These are phyloP conservation scores for Chauna torquata DNA, from an alignment of 2,113 vertebrate species.

Conservation along the genomic window DNA sequence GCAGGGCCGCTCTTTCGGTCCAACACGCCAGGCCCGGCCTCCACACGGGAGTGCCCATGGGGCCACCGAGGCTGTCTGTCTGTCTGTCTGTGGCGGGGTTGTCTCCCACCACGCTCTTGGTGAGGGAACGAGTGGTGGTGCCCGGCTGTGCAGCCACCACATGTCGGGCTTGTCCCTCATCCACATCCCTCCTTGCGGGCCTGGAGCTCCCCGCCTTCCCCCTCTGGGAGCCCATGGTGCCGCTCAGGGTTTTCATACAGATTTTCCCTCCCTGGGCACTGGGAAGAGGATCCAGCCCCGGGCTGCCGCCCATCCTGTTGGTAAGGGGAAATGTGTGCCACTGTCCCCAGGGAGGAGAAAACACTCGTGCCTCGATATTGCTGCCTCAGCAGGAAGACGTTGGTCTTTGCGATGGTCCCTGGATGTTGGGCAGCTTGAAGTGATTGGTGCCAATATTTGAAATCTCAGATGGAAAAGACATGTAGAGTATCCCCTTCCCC, in stretches of 20 bases:
- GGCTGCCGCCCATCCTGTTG: not conserved
- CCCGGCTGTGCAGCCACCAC: accelerated
- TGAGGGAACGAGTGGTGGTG: not conserved
- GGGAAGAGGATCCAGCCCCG: too few relatives aligned
- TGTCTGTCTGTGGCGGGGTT: not conserved
- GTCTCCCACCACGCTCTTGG: not conserved
- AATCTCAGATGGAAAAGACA: not conserved
- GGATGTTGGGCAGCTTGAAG: not conserved
- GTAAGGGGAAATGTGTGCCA: not conserved
- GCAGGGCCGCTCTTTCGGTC: not conserved
- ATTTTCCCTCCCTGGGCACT: not conserved
- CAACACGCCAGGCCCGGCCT: not conserved
- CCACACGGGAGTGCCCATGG: not conserved
- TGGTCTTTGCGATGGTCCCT: not conserved
- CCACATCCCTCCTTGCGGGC: not conserved
- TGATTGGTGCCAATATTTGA: not conserved
- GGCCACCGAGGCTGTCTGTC: not conserved
- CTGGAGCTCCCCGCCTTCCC: not conserved
- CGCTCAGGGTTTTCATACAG: not conserved
- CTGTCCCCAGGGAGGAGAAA: not conserved
- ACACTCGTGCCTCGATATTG: not conserved
- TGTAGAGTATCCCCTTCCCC: not conserved
- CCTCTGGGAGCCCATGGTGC: not conserved
- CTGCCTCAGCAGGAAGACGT: not conserved
- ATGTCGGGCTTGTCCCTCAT: accelerated